Evolutionary conservation across 1,140 invertebrate genomes (phyloP), one percentile per base, ranked within the genome.

Genomic region (Teleogryllus occipitalis): DNA sequence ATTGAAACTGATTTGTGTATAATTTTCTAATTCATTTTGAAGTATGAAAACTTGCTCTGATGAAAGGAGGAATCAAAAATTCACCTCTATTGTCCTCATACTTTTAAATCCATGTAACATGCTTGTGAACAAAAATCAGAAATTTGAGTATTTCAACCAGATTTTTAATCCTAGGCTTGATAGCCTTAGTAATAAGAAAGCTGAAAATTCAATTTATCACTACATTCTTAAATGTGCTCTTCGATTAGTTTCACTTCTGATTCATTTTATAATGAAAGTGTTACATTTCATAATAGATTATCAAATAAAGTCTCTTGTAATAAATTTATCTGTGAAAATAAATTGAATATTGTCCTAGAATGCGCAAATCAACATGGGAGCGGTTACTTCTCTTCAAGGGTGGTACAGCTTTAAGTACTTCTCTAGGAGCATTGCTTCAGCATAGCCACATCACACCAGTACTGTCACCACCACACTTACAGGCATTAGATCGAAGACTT

Each of bases 401-500:
- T 65, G 92, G 92, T 18, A 89, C 90, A 65, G 84, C 83, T 21
- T 84, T 95, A 21, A 90, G 91, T 75, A 81, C 82, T 22, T 86
- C 88, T 10, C 81, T 92, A 22, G 82, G 87, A 84, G 84, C 86
- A 86, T 76, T 91, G 80, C 84, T 87, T 80, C 83, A 83, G 46
- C 83, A 82, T 79, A 89, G 88, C 83, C 83, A 87, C 77, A 83
- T 90, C 47, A 86, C 90, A 74, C 91, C 92, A 74, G 85, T 97
- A 7, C 88, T 96, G 21, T 92, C 91, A 8, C 86, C 90, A n/a
- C 87, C 89, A 22, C 95, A 97, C 86, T 91, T 93, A 75, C 86
- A 87, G 83, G 95, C 95, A 22, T 87, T 97, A n/a, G 93, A 97
- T 84, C 85, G 95, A 82, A 87, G 95, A 85, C 84, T 97, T 72